Evolutionary conservation across 30 jellyfish, hydroid and myxozoan genomes (phyloP).

Genomic region (Pelagia noctiluca): DNA sequence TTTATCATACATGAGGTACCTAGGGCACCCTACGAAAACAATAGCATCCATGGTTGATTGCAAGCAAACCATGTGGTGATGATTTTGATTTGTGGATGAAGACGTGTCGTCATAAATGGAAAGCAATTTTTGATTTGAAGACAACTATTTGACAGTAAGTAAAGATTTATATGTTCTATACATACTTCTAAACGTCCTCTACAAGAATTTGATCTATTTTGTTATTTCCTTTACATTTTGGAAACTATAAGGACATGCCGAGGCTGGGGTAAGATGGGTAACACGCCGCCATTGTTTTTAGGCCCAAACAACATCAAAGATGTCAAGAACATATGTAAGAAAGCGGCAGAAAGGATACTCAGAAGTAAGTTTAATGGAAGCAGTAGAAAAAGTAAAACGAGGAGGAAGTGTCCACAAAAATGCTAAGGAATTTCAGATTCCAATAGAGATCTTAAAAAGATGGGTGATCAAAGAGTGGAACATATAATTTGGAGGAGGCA

Average conservation of each 20-base stretch:
- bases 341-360: conserved; percentile 25
- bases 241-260: background rate
- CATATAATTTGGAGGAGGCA: conserved; percentile 18
- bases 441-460: conserved; percentile 42
- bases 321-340: conserved; percentile 19
- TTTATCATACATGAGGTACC: no score
- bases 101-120: no score
- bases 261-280: conserved; percentile 47
- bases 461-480: conserved; percentile 8
- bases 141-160: no score
- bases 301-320: conserved; percentile 9
- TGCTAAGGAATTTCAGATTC: conserved; percentile 12
- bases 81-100: no score
- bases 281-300: conserved; percentile 18
- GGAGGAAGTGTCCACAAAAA: background rate
- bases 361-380: conserved; percentile 4
- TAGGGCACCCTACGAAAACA: no score
- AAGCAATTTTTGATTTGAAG: no score
- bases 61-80: no score
- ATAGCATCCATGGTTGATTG: no score
- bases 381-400: conserved; percentile 5
- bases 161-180: no score
- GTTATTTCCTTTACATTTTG: background rate
- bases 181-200: background rate
- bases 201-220: background rate